Evolutionary conservation across 1,140 invertebrate species (phyloP).

Genomic region (Teleopsis dalmanni): DNA sequence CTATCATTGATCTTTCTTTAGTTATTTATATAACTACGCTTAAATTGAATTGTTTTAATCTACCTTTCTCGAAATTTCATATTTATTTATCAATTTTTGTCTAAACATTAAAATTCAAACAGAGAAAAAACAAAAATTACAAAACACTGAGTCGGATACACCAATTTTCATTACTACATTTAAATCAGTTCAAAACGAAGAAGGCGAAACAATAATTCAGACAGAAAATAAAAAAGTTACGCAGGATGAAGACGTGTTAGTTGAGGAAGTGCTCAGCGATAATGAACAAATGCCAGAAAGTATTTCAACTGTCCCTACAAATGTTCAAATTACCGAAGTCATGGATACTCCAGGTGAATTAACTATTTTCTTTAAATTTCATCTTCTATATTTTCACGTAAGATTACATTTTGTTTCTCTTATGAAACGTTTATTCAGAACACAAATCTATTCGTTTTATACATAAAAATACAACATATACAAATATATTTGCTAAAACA

Average conservation of each 20-base stretch:
- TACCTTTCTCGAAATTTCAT: conserved; percentile 13
- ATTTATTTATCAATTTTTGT: too few relatives aligned
- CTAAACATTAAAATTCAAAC: conserved; percentile 9
- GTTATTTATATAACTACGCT: background rate
- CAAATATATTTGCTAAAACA: too few relatives aligned
- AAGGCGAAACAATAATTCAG: conserved; percentile 36
- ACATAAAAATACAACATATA: too few relatives aligned
- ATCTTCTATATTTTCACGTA: too few relatives aligned
- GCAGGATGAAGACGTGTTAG: conserved; percentile 35
- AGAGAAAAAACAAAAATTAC: conserved; percentile 27
- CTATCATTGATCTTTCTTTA: background rate
- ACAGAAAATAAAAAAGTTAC: conserved; percentile 37
- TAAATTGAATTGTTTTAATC: background rate
- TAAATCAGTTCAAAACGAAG: conserved; percentile 40
- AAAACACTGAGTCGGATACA: conserved; percentile 31
- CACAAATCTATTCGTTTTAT: too few relatives aligned
- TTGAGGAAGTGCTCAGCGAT: conserved; percentile 45
- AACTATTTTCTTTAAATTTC: too few relatives aligned
- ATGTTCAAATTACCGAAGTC: conserved; percentile 40
- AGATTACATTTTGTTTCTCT: too few relatives aligned
- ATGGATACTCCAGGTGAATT: conserved; percentile 38
- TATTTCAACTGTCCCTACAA: conserved; percentile 22
- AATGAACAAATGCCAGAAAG: conserved; percentile 31
- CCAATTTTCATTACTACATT: conserved; percentile 42
- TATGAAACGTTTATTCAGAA: too few relatives aligned